Conservation (phyloP, 2,113 vertebrate species). For the Capricornis sumatraensis region DNA sequence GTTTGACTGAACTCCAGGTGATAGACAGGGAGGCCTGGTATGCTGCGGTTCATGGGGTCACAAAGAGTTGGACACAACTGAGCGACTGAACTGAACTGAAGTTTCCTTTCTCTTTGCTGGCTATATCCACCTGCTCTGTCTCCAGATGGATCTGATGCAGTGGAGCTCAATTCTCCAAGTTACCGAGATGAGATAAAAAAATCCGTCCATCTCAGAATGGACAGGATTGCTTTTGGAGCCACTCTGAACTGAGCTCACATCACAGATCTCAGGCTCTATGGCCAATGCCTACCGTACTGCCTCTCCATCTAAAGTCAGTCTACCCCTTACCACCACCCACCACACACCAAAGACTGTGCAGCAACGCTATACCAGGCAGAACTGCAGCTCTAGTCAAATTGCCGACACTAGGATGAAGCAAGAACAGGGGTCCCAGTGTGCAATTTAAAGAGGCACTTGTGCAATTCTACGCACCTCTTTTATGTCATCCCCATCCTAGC, state of each 20-base stretch:
- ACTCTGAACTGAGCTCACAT: background rate
- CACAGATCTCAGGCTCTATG: background rate
- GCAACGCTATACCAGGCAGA: background rate
- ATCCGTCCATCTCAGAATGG: background rate
- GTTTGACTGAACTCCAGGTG: background rate
- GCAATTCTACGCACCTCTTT: background rate
- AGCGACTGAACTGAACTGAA: background rate
- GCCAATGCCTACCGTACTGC: background rate
- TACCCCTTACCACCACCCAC: background rate
- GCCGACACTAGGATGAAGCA: background rate
- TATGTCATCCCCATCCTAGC: background rate
- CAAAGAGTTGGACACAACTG: background rate
- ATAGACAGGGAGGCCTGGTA: background rate
- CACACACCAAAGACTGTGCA: background rate
- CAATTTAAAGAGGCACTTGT: background rate
- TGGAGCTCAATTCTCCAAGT: background rate
- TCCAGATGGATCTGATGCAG: background rate
- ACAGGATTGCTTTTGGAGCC: background rate
- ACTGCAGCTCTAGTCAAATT: background rate
- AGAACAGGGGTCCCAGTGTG: fast-evolving
- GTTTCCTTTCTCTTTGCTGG: background rate
- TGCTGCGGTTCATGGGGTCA: background rate
- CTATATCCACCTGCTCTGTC: background rate
- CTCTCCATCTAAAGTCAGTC: background rate
- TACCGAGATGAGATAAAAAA: background rate